These are phyloP conservation scores for Cerastis leucographa DNA, from an alignment of 2,888 invertebrate genomes.

Conservation along the genomic window DNA sequence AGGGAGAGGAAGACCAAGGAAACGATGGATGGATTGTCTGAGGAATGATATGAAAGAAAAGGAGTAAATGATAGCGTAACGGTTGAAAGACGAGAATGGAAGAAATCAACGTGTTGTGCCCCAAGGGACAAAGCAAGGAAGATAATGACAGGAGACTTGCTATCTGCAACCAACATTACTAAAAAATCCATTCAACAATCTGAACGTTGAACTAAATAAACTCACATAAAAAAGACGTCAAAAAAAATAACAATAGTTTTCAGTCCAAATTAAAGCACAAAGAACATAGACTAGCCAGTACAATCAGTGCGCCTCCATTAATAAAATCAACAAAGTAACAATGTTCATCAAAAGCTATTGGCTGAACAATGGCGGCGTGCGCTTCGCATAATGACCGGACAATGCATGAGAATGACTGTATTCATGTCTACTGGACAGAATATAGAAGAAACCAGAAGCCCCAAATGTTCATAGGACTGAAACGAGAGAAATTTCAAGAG, in stretches of 20 bases:
- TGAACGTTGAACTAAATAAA: neutral
- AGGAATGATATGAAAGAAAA: no score
- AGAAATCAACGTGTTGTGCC: no score
- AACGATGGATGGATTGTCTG: no score
- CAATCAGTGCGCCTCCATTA: conserved; percentile 74
- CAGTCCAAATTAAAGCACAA: conserved; percentile 38
- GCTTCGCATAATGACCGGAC: conserved; percentile 73
- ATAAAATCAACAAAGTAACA: conserved; percentile 82
- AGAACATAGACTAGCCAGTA: conserved; percentile 56
- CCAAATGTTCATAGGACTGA: neutral
- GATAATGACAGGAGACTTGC: neutral
- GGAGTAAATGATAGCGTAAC: no score
- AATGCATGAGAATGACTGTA: conserved; percentile 45
- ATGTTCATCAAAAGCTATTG: conserved; percentile 83
- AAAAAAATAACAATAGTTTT: conserved; percentile 22
- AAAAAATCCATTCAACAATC: conserved; percentile 11
- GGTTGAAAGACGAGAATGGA: no score
- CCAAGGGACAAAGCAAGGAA: no score
- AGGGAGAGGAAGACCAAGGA: no score
- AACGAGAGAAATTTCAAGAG: no score
- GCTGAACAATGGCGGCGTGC: conserved; percentile 77
- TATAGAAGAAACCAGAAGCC: conserved; percentile 9
- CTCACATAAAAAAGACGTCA: conserved; percentile 7
- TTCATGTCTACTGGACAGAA: conserved; percentile 8
- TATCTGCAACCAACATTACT: neutral